phyloP scores from a whole-genome alignment of 2,888 invertebrate genomes.

The Parascotia fuliginaria region DNA sequence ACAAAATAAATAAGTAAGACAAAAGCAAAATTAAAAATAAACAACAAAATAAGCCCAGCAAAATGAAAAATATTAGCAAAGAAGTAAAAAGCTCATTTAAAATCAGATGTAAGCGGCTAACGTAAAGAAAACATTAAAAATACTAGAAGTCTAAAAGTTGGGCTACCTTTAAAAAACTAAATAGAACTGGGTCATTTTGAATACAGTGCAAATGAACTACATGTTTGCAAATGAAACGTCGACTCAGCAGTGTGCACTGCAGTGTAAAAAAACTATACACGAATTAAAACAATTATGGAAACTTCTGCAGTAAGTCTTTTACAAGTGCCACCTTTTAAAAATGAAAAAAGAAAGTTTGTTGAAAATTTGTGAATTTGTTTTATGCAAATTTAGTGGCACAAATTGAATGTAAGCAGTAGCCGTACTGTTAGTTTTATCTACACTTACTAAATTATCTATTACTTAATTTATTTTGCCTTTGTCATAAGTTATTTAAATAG shows the following conservation, averaged over 20 bases:
- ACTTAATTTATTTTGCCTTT: no score
- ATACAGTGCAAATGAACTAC: slow-evolving; percentile 59
- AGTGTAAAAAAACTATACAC: slow-evolving; percentile 27
- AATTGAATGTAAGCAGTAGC: no score
- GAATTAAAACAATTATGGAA: slow-evolving; percentile 34
- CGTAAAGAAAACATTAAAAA: slow-evolving; percentile 25
- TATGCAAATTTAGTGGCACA: no score
- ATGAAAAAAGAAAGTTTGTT: not conserved
- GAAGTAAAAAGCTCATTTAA: slow-evolving; percentile 26
- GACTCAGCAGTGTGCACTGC: slow-evolving; percentile 25
- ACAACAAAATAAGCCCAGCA: not conserved
- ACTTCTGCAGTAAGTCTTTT: slow-evolving; percentile 19
- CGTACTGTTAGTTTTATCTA: no score
- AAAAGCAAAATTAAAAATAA: not conserved
- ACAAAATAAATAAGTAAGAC: not conserved
- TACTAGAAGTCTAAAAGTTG: slow-evolving; percentile 24
- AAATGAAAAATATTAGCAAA: slow-evolving; percentile 4
- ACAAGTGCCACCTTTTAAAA: slow-evolving; percentile 8
- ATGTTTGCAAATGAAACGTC: slow-evolving; percentile 46
- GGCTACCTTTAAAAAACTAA: slow-evolving; percentile 42
- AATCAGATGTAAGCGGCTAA: slow-evolving; percentile 28
- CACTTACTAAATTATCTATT: no score
- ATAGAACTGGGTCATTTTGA: slow-evolving; percentile 56
- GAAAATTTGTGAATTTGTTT: not conserved
- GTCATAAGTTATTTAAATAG: no score